Conservation (phyloP, 2,888 invertebrate species). For the Cheilosia grossa region DNA sequence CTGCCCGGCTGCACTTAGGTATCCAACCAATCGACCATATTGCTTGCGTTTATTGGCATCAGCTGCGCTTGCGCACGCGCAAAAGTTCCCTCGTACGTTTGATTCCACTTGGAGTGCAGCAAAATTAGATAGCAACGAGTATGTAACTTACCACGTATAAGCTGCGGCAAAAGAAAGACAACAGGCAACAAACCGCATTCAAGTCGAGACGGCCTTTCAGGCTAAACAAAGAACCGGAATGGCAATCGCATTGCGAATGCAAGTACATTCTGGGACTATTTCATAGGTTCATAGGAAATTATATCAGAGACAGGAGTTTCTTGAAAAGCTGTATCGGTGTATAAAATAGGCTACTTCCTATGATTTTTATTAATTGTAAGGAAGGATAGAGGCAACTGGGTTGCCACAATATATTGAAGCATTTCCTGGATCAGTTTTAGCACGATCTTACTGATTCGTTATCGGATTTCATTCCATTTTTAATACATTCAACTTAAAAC, state of each 20-base stretch:
- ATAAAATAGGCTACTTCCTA: too few relatives aligned
- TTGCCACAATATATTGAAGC: too few relatives aligned
- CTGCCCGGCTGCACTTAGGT: conserved; percentile 56
- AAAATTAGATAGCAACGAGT: conserved; percentile 61
- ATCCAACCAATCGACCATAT: conserved; percentile 55
- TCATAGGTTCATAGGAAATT: conserved; percentile 15
- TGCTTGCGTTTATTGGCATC: conserved; percentile 68
- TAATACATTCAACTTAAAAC: too few relatives aligned
- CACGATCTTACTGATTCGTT: too few relatives aligned
- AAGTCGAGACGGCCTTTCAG: conserved; percentile 33
- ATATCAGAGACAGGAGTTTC: neutral
- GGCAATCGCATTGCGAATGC: conserved; percentile 9
- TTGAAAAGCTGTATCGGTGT: too few relatives aligned
- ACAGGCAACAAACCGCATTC: conserved; percentile 24
- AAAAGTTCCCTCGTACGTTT: conserved; percentile 42
- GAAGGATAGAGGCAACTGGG: too few relatives aligned
- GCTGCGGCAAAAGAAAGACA: conserved; percentile 19
- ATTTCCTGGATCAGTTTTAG: too few relatives aligned
- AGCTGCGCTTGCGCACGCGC: conserved; percentile 57
- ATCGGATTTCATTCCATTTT: too few relatives aligned
- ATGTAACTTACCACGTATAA: conserved; percentile 27
- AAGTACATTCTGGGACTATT: conserved; percentile 22
- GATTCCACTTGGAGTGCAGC: conserved; percentile 52
- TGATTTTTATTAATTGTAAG: too few relatives aligned
- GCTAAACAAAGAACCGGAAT: conserved; percentile 50